These are phyloP conservation scores for Habroteleia sp. DNA, from an alignment of 2,888 invertebrate genomes.

Conservation along the genomic window DNA sequence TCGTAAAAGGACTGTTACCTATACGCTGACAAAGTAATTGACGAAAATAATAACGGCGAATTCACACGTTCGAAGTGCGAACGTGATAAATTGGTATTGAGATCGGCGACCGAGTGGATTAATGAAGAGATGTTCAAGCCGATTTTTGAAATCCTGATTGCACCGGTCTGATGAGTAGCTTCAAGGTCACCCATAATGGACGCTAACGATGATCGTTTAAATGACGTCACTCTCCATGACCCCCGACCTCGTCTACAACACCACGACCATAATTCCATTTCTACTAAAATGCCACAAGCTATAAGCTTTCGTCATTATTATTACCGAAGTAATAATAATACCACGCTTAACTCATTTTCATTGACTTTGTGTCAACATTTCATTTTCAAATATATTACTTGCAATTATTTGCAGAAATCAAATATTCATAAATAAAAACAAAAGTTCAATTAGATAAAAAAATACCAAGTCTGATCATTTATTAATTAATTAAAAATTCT, in stretches of 20 bases:
- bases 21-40: conserved; percentile 36
- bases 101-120: conserved; percentile 23
- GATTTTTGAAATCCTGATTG: conserved; percentile 45
- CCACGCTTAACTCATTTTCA: conserved; percentile 22
- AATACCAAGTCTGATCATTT: no score
- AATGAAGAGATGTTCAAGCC: conserved; percentile 39
- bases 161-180: conserved; percentile 41
- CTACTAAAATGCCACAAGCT: conserved; percentile 69
- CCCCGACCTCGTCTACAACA: conserved; percentile 64
- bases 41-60: conserved; percentile 27
- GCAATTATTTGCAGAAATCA: no score
- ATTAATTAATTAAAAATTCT: no score
- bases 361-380: conserved; percentile 3
- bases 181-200: conserved; percentile 66
- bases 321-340: conserved; percentile 15
- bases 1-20: no score
- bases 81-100: conserved; percentile 36
- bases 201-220: conserved; percentile 67
- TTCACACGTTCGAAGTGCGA: conserved; percentile 25
- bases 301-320: conserved; percentile 38
- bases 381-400: not conserved
- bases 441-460: no score
- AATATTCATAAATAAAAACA: no score
- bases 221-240: conserved; percentile 71
- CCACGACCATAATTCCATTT: conserved; percentile 72